These are phyloP conservation scores for Oceanodroma leucorhoa DNA, from an alignment of 2,797 vertebrate species.

Conservation along the genomic window DNA sequence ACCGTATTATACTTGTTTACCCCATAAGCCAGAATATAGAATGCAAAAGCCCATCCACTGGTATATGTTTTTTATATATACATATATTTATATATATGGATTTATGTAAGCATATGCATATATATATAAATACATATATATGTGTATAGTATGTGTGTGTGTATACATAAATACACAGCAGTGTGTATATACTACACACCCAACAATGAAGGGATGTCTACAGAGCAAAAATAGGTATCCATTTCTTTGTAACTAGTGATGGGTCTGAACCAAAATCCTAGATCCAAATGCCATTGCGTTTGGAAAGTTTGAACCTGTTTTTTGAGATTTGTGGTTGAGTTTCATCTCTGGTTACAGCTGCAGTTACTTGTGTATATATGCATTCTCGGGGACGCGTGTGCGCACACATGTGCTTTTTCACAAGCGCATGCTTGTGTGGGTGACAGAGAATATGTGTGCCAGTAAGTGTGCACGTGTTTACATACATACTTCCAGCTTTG, in stretches of 20 bases:
- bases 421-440: background rate
- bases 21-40: slow-evolving; percentile 17
- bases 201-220: slow-evolving; percentile 18
- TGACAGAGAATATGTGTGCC: background rate
- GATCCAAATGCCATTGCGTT: background rate
- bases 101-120: slow-evolving; percentile 22
- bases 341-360: background rate
- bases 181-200: background rate
- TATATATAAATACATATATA: background rate
- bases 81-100: background rate
- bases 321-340: background rate
- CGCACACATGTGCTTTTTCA: background rate
- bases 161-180: background rate
- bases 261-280: background rate
- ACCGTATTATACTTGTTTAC: background rate
- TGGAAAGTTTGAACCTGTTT: background rate
- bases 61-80: background rate
- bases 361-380: background rate
- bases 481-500: background rate
- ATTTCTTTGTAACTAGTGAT: background rate
- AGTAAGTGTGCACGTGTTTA: background rate
- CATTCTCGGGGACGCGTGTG: background rate
- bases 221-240: slow-evolving; percentile 27
- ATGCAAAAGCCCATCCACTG: slow-evolving; percentile 38
- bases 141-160: background rate